Percentiles rank a stretch among this genome's conserved stretches.
These are phyloP conservation scores for Aricia artaxerxes DNA, from an alignment of 2,888 invertebrate species.

Conservation along the genomic window DNA sequence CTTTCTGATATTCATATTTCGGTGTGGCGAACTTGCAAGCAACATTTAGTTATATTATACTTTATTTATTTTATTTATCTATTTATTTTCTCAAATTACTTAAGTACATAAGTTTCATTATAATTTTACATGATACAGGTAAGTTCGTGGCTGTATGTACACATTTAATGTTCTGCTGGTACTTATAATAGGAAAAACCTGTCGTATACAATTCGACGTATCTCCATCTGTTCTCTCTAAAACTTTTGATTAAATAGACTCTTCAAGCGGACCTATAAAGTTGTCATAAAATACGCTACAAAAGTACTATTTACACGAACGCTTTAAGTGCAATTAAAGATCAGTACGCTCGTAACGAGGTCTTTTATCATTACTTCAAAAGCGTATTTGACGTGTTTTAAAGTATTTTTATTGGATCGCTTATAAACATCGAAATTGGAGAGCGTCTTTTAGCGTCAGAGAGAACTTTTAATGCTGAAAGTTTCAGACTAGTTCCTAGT, in stretches of 20 bases:
- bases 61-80: no score
- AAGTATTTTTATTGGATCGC: constrained; percentile 34
- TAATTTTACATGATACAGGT: no score
- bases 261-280: background rate
- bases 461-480: background rate
- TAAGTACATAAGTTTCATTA: no score
- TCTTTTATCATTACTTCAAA: constrained; percentile 24
- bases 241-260: background rate
- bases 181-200: no score
- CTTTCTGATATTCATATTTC: no score
- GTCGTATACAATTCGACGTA: no score
- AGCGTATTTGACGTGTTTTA: constrained; percentile 34
- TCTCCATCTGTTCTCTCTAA: background rate
- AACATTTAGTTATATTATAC: no score
- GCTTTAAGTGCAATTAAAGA: constrained; percentile 2
- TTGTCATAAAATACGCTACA: background rate
- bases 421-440: background rate
- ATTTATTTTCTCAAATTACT: no score
- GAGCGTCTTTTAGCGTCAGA: background rate
- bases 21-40: no score
- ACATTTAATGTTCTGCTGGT: no score
- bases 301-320: background rate
- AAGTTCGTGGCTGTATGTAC: no score
- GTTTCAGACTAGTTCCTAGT: background rate
- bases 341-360: constrained; percentile 7